Conservation (phyloP, 1,140 invertebrate genomes). For the Triops cancriformis region DNA sequence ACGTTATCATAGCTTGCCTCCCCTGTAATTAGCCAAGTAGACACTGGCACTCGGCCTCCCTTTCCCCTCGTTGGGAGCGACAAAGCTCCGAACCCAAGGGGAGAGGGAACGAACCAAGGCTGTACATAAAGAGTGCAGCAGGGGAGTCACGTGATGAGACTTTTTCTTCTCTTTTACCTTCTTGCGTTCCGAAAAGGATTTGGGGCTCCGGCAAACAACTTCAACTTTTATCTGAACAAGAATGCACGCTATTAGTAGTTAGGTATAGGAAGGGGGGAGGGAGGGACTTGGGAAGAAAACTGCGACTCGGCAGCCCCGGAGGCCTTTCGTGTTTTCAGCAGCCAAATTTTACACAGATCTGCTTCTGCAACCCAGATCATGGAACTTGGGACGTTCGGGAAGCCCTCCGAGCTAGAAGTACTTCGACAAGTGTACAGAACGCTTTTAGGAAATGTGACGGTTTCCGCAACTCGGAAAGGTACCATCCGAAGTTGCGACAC, state of each 20-base stretch:
- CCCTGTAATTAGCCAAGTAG: slow-evolving; percentile 10
- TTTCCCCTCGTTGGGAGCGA: not conserved
- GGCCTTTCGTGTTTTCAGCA: slow-evolving; percentile 10
- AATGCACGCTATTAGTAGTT: not conserved
- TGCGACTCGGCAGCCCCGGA: not conserved
- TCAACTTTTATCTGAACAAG: not conserved
- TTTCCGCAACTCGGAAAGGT: too few relatives aligned
- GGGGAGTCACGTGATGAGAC: not conserved
- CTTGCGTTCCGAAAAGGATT: slow-evolving; percentile 1
- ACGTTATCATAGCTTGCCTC: not conserved
- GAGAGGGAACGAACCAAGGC: not conserved
- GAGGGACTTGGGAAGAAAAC: not conserved
- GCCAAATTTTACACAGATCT: not conserved
- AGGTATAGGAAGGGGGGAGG: not conserved
- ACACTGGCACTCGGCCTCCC: not conserved
- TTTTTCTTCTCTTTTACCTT: not conserved
- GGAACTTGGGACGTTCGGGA: not conserved
- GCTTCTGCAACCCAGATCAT: not conserved
- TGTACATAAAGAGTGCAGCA: not conserved
- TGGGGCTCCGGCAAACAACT: not conserved
- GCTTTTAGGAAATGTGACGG: not conserved
- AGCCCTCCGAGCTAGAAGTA: not conserved
- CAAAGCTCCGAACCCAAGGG: not conserved
- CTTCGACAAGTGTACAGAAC: not conserved
- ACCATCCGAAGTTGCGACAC: too few relatives aligned